Percentiles rank a stretch among this genome's conserved stretches.
Evolutionary conservation across 2,797 vertebrate species (phyloP).

Genomic region (Triplophysa bombifrons): DNA sequence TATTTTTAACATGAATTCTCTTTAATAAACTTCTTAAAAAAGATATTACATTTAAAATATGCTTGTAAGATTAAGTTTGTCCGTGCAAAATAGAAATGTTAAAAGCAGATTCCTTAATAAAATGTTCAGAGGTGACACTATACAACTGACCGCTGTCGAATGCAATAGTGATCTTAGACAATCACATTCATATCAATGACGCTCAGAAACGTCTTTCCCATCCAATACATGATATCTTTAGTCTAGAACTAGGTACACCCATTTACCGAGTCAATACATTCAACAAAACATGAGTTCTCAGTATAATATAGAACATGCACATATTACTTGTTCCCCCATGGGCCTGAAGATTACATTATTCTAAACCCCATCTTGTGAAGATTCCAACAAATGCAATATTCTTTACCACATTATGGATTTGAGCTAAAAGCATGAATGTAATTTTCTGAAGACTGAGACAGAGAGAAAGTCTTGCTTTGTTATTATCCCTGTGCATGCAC

Average conservation of each 20-base stretch:
- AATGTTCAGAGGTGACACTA: background rate
- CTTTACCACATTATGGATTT: constrained; percentile 41
- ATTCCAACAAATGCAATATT: constrained; percentile 52
- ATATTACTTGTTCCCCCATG: constrained; percentile 23
- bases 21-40: no score
- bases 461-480: constrained; percentile 16
- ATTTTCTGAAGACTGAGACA: constrained; percentile 41
- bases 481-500: constrained; percentile 47
- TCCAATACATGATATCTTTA: background rate
- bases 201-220: background rate
- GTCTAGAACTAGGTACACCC: constrained; percentile 1
- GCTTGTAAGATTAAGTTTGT: no score
- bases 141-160: background rate
- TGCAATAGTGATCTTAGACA: constrained; percentile 15
- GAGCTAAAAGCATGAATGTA: constrained; percentile 49
- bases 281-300: constrained; percentile 31
- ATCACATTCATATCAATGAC: background rate
- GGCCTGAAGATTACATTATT: constrained; percentile 47
- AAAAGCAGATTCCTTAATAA: background rate
- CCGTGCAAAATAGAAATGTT: background rate
- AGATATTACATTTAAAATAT: no score
- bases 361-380: constrained; percentile 33
- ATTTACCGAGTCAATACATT: background rate
- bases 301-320: constrained; percentile 35
- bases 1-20: no score